Evolutionary conservation across 2,113 vertebrate species (phyloP).

Genomic region (Onychostruthus taczanowskii): DNA sequence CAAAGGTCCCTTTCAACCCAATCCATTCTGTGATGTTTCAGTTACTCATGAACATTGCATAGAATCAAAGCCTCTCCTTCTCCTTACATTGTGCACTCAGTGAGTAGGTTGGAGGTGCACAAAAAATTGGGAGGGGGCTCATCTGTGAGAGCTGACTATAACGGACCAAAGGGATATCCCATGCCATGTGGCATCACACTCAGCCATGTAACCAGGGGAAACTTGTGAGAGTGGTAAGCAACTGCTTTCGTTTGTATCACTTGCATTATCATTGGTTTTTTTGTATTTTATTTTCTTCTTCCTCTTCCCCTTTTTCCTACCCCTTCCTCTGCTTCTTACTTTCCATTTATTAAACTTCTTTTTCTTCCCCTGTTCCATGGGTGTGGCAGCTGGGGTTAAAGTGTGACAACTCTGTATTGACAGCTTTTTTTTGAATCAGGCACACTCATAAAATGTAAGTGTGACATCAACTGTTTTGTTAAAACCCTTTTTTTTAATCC

Average conservation of each 20-base stretch:
- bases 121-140: neutral
- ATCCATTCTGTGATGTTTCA: neutral
- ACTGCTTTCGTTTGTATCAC: neutral
- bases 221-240: neutral
- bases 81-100: neutral
- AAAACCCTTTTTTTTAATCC: neutral
- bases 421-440: neutral
- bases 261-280: neutral
- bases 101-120: neutral
- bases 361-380: accelerated
- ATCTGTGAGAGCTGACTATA: neutral
- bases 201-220: neutral
- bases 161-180: neutral
- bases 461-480: neutral
- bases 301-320: neutral
- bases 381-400: neutral
- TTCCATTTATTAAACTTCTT: neutral
- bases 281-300: neutral
- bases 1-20: neutral
- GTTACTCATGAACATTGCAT: neutral
- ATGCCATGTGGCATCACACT: neutral
- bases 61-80: neutral
- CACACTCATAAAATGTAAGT: neutral
- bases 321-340: neutral
- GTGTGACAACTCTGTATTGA: neutral